These are phyloP conservation scores for Clangula hyemalis DNA, from an alignment of 2,797 vertebrate genomes.

Conservation along the genomic window DNA sequence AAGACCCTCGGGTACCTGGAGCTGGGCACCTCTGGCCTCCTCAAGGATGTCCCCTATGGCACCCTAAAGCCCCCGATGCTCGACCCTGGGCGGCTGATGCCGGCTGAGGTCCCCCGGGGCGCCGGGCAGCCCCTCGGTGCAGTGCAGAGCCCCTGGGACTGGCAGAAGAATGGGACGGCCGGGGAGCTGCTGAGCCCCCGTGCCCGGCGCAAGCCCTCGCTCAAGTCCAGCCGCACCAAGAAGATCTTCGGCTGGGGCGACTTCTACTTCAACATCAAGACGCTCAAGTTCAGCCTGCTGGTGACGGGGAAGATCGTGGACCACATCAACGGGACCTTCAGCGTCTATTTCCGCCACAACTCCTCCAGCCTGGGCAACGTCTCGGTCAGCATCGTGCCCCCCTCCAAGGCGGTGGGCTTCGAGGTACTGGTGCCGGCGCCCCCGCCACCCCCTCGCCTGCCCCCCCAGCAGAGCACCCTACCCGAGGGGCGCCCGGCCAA, in stretches of 20 bases:
- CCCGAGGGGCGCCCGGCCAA: slow-evolving; percentile 87
- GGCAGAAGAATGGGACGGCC: slow-evolving; percentile 86
- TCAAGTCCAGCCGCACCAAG: slow-evolving; percentile 91
- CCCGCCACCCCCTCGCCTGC: slow-evolving; percentile 64
- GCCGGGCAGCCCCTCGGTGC: slow-evolving; percentile 2
- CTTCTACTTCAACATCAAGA: slow-evolving; percentile 96
- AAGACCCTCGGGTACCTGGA: slow-evolving; percentile 86
- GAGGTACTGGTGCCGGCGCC: slow-evolving; percentile 83
- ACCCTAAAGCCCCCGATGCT: slow-evolving; percentile 82
- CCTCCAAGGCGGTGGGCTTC: slow-evolving; percentile 94
- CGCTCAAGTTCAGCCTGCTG: slow-evolving; percentile 92
- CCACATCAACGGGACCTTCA: slow-evolving; percentile 97
- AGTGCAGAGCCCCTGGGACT: slow-evolving; percentile 83
- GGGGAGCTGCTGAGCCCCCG: slow-evolving; percentile 77
- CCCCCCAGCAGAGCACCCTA: slow-evolving; percentile 85
- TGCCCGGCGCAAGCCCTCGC: slow-evolving; percentile 87
- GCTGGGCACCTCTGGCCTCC: slow-evolving; percentile 80
- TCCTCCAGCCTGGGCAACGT: slow-evolving; percentile 96
- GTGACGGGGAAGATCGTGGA: slow-evolving; percentile 98
- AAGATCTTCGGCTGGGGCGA: slow-evolving; percentile 98
- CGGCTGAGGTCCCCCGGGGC: slow-evolving; percentile 59
- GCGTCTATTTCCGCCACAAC: slow-evolving; percentile 97
- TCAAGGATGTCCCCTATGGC: slow-evolving; percentile 82
- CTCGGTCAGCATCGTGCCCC: slow-evolving; percentile 95
- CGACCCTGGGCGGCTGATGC: slow-evolving; percentile 79